A percentile compares a stretch with the other conserved stretches of the same genome.
These are phyloP conservation scores for Laticauda laticaudata DNA, from an alignment of 2,113 vertebrate genomes.

Conservation along the genomic window DNA sequence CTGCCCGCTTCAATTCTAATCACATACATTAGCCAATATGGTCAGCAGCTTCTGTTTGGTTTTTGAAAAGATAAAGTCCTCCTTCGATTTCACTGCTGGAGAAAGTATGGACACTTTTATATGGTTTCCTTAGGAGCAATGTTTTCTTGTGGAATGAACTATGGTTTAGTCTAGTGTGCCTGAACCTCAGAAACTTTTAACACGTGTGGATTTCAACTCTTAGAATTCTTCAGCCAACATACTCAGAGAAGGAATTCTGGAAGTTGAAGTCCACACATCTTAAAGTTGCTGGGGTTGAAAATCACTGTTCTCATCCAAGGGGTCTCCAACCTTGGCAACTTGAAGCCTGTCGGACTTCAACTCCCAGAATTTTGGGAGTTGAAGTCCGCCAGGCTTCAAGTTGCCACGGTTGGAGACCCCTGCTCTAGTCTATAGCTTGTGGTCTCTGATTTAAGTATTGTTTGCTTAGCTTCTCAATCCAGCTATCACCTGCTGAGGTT, in stretches of 20 bases:
- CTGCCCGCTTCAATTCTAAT: not conserved
- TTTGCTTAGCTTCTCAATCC: not conserved
- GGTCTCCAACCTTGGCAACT: no score
- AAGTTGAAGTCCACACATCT: not conserved
- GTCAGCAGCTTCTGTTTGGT: not conserved
- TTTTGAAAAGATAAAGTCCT: not conserved
- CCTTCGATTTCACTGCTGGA: not conserved
- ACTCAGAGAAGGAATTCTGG: not conserved
- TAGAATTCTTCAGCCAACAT: not conserved
- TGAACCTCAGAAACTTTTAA: not conserved
- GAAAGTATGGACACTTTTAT: not conserved
- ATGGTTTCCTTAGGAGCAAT: not conserved
- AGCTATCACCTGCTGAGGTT: not conserved
- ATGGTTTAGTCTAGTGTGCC: not conserved
- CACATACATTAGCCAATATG: not conserved
- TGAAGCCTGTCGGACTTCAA: no score
- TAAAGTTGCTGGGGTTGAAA: not conserved
- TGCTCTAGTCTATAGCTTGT: not conserved
- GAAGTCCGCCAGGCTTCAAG: no score
- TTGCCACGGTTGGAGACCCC: no score
- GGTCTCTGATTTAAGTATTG: not conserved
- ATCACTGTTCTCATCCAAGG: not conserved
- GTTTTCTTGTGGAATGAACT: not conserved
- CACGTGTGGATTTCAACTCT: not conserved
- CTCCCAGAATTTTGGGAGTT: no score